A percentile compares a stretch with the other conserved stretches of the same genome.
Evolutionary conservation across 1,140 invertebrate species (phyloP).

Genomic region (Drosophila takahashii): DNA sequence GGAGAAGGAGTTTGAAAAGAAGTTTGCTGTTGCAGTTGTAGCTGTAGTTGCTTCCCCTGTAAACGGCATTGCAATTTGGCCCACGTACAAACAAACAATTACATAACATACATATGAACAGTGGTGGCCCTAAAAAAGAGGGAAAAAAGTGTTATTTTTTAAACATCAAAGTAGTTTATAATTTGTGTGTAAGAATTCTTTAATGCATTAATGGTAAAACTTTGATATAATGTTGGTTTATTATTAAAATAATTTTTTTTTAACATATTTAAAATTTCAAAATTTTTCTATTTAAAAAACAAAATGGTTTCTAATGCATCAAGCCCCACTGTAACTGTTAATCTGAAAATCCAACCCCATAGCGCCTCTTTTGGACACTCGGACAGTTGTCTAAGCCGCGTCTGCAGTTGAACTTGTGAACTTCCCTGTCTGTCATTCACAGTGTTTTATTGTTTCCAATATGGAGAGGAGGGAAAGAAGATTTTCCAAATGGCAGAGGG

Average conservation of each 20-base stretch:
- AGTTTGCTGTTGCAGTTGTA: constrained; percentile 16
- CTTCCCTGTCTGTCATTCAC: constrained; percentile 58
- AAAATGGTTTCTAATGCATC: not conserved
- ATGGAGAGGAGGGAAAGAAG: not conserved
- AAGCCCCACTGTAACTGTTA: not conserved
- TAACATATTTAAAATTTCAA: no score
- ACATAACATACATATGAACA: constrained; percentile 1
- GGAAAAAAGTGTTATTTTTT: not conserved
- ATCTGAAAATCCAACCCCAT: constrained; percentile 3
- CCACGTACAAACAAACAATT: constrained; percentile 24
- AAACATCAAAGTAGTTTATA: no score
- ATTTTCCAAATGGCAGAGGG: not conserved
- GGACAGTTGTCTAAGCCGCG: constrained; percentile 27
- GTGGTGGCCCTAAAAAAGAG: not conserved
- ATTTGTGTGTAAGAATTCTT: no score
- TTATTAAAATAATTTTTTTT: no score
- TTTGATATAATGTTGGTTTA: no score
- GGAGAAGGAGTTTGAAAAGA: constrained; percentile 15
- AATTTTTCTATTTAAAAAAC: not conserved
- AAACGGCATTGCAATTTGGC: constrained; percentile 38
- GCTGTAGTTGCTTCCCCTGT: not conserved
- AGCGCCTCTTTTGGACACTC: constrained; percentile 5
- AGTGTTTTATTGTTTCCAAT: constrained; percentile 50
- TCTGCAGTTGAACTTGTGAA: constrained; percentile 64
- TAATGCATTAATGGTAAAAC: no score